phyloP scores from a whole-genome alignment of 2,888 invertebrate genomes.

The Conus canariensis region DNA sequence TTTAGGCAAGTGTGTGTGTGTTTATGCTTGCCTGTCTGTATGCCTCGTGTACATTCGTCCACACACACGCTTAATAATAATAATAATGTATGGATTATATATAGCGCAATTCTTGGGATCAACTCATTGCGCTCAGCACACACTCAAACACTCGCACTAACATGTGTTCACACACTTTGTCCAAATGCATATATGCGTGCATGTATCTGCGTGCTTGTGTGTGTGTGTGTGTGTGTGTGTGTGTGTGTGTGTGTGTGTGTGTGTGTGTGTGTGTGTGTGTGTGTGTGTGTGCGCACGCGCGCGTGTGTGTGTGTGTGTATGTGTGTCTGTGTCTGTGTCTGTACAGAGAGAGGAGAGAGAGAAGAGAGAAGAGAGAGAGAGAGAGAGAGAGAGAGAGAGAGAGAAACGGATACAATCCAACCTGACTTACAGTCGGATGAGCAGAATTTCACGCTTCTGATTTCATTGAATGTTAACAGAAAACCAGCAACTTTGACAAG shows the following conservation, averaged over 20 bases:
- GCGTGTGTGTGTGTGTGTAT: constrained; percentile 14
- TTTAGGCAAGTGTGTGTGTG: neutral
- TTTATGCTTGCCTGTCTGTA: neutral
- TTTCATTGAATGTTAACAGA: too few species aligned
- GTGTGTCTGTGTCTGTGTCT: constrained; percentile 1
- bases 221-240: constrained; percentile 1
- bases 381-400: neutral
- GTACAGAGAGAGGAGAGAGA: neutral
- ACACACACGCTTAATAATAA: too few species aligned
- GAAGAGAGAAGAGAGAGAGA: neutral
- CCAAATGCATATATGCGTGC: neutral
- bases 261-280: neutral
- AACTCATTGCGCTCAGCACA: too few species aligned
- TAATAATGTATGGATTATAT: too few species aligned
- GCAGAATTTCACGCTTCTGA: too few species aligned
- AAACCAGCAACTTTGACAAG: too few species aligned
- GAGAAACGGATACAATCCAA: too few species aligned
- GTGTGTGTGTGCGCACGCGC: neutral
- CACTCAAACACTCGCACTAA: too few species aligned
- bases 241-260: neutral
- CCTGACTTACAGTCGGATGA: too few species aligned
- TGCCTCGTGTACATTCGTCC: too few species aligned
- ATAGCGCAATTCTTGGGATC: too few species aligned
- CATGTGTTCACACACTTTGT: too few species aligned
- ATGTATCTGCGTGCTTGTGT: neutral